Conservation (phyloP, 2,797 vertebrate species). For the Enteromius viviparus region DNA sequence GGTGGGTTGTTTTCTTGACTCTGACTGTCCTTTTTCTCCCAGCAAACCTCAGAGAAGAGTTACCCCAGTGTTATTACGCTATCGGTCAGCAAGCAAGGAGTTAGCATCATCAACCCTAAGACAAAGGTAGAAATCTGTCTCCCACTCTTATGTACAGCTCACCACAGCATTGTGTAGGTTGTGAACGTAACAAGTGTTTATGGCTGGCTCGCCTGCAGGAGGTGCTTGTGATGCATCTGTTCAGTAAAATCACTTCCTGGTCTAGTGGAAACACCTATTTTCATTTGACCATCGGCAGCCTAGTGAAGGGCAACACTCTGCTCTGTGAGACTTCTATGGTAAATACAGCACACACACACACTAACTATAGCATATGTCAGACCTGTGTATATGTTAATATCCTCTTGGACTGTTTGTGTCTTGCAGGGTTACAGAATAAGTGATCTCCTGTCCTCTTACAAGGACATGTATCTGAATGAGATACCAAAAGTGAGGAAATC, state of each 20-base stretch:
- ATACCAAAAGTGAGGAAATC: constrained; percentile 63
- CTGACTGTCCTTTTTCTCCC: constrained; percentile 46
- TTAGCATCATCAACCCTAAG: constrained; percentile 86
- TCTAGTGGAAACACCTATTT: constrained; percentile 84
- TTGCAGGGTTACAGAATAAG: constrained; percentile 89
- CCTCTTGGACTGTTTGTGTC: neutral
- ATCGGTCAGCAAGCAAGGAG: constrained; percentile 89
- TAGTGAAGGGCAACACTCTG: constrained; percentile 80
- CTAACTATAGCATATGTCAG: neutral
- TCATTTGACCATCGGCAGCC: constrained; percentile 86
- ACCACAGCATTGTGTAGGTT: neutral
- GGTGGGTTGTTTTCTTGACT: constrained; percentile 25
- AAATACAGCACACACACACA: constrained; percentile 59
- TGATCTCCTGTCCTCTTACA: constrained; percentile 88
- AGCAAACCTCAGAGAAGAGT: constrained; percentile 92
- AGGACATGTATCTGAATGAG: constrained; percentile 80
- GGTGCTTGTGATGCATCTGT: constrained; percentile 81
- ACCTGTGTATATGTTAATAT: neutral
- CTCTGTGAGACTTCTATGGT: constrained; percentile 91
- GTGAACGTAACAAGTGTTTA: neutral
- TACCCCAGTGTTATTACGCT: constrained; percentile 84
- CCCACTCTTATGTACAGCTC: neutral
- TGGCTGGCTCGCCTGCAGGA: constrained; percentile 74
- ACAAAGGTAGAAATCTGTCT: constrained; percentile 82
- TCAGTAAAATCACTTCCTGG: constrained; percentile 89